Evolutionary conservation across 1,140 invertebrate species (phyloP), one percentile per base, ranked within the genome.

Genomic region (Zaprionus davidi): DNA sequence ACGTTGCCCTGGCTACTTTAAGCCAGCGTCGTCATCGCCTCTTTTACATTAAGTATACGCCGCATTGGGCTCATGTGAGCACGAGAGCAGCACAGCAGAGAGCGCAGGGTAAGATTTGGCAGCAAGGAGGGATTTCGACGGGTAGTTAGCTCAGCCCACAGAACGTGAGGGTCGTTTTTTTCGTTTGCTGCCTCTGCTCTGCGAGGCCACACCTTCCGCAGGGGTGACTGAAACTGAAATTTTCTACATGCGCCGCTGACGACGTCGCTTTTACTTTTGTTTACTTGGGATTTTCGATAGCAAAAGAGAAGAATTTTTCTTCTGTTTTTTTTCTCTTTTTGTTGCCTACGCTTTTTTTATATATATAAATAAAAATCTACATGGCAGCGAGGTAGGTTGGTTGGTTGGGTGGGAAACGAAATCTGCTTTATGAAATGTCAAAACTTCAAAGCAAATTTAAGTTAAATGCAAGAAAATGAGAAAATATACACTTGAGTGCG

Each of bases 401-500:
- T 41, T 11, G 28, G 31, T 46, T 31, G 73, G 73, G 55, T 60
- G 73, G 68, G 60, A 65, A 75, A 51, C 75, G 68, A 80, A 88
- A 88, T 90, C 88, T 77, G 88, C 88, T 76, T 91, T 88, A 85
- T 90, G 81, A 91, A 91, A 91, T 91, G 90, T 91, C 90, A 91
- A 91, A 91, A 91, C 90, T 91, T 91, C 90, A 91, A 91, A 91
- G 90, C 80, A 76, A 91, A 78, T 80, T 73, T 81, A 77, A 91
- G 81, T 79, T 79, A 91, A 88, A 90, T 85, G 83, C 90, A 92
- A 86, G 79, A 85, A 92, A 92, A 92, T 92, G 86, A 81, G 84
- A 91, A 92, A 88, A 92, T 92, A 88, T 92, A 79, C 90, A 91
- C 90, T 92, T 85, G 90, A 92, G 75, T 92, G 83, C 83, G 79